A percentile compares a stretch with the other conserved stretches of the same genome.
Conservation (phyloP, 2,888 invertebrate genomes). For the Andrena fulva region DNA sequence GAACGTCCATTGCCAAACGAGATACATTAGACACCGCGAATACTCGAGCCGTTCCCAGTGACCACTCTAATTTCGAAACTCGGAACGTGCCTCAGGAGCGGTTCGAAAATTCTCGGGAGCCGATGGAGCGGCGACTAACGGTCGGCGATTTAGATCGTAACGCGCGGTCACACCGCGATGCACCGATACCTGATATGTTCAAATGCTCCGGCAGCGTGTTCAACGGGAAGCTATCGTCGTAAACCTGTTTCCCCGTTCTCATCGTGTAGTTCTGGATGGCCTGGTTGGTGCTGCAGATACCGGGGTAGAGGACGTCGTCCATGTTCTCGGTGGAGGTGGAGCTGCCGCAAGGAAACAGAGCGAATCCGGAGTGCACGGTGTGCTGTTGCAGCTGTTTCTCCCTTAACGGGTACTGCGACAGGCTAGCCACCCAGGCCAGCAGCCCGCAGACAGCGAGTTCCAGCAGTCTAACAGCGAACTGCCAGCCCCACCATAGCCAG, state of each 20-base stretch:
- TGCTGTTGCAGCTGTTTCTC: slow-evolving; percentile 87
- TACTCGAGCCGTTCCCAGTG: too few relatives aligned
- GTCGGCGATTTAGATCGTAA: slow-evolving; percentile 17
- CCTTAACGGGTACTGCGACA: slow-evolving; percentile 87
- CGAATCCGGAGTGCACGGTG: slow-evolving; percentile 88
- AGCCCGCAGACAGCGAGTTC: slow-evolving; percentile 95
- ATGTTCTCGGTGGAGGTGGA: slow-evolving; percentile 93
- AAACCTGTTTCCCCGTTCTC: slow-evolving; percentile 91
- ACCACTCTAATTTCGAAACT: too few relatives aligned
- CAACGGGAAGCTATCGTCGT: slow-evolving; percentile 88
- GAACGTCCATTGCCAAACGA: too few relatives aligned
- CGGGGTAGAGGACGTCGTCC: slow-evolving; percentile 93
- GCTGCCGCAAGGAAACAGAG: slow-evolving; percentile 92
- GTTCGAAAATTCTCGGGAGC: slow-evolving; percentile 18
- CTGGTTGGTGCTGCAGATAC: slow-evolving; percentile 94
- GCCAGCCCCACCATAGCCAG: slow-evolving; percentile 97
- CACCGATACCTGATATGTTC: slow-evolving; percentile 76
- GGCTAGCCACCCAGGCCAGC: slow-evolving; percentile 94
- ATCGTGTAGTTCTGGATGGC: slow-evolving; percentile 93
- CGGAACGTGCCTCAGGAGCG: neutral
- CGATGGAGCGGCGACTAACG: neutral
- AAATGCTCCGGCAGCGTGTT: slow-evolving; percentile 85
- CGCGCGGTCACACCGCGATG: slow-evolving; percentile 6
- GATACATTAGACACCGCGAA: too few relatives aligned
- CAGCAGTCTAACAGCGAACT: slow-evolving; percentile 93